phyloP scores from a whole-genome alignment of 2,113 vertebrate species.

The Mesoclemmys tuberculata region DNA sequence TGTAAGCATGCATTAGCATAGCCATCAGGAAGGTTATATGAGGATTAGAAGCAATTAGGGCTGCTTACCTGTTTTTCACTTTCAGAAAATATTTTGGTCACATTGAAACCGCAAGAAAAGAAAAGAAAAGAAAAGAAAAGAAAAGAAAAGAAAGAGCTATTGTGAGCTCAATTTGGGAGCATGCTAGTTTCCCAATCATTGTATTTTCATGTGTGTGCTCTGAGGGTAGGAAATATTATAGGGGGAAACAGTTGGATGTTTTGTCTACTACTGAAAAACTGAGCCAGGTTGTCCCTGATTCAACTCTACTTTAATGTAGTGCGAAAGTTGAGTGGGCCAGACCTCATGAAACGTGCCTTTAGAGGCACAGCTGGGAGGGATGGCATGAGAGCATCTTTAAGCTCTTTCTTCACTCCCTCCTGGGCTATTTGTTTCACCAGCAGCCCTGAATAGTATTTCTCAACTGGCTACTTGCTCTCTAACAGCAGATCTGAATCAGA shows the following conservation, averaged over 20 bases:
- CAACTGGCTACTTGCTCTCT: no score
- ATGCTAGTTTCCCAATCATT: background rate
- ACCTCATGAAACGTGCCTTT: background rate
- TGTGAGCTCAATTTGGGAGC: background rate
- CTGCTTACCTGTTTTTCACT: conserved; percentile 1
- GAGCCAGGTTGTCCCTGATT: background rate
- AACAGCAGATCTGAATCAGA: no score
- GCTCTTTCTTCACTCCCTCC: background rate
- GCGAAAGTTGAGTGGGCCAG: background rate
- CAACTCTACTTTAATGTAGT: background rate
- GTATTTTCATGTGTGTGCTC: background rate
- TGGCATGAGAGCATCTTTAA: background rate
- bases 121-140: no score
- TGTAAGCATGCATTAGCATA: conserved; percentile 24
- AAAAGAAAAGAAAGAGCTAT: conserved; percentile 43
- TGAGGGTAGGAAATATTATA: conserved; percentile 6
- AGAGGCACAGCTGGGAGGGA: accelerated
- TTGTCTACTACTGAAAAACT: background rate
- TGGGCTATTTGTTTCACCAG: background rate
- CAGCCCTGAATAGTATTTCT: no score
- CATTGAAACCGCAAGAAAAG: conserved; percentile 34
- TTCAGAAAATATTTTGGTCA: conserved; percentile 33
- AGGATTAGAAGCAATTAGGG: conserved; percentile 41
- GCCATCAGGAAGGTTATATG: background rate
- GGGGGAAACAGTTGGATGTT: background rate